Evolutionary conservation across 2,888 invertebrate species (phyloP), one percentile per base, ranked within the genome.

Genomic region (Lithophane semibrunnea): DNA sequence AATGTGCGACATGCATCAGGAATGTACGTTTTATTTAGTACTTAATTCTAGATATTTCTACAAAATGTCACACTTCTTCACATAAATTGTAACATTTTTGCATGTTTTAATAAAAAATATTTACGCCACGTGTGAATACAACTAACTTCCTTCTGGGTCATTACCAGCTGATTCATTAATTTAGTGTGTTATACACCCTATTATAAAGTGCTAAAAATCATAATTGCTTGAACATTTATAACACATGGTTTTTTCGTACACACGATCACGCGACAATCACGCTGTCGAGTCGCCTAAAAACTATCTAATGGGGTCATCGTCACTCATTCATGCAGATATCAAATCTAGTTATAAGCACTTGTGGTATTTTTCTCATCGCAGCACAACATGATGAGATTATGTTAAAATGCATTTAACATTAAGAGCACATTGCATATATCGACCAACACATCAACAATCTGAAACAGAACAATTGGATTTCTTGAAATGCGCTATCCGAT

Each of bases 221-320:
- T 54, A 81, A 81, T 82, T 73, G 86, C 67, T 70, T 77, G 56
- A 61, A 37, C 52, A 60, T 64, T 64, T 65, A 56, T 24, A n/a
- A 72, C 73, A 63, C 63, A 60, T 75, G 65, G 13, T 65, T 68
- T 52, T 80, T 84, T 85, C 72, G 71, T 77, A 65, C 65, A 75
- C 69, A 81, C 70, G 58, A 79, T 83, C 88, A 88, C 86, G 88
- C 75, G 82, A 88, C 42, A 24, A 86, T 84, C 88, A 86, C 80
- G 81, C 86, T 75, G 82, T 73, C 70, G 71, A 60, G 70, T 79
- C 54, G 72, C 74, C 73, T 79, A 79, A 84, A 82, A 77, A 82
- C 77, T 84, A 83, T 75, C 70, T 44, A 80, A 81, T 79, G 75
- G 78, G 88, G 83, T 87, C 84, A 87, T 67, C 77, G 76, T 63